phyloP scores from a whole-genome alignment of 1,140 invertebrate genomes.

The Arion vulgaris region DNA sequence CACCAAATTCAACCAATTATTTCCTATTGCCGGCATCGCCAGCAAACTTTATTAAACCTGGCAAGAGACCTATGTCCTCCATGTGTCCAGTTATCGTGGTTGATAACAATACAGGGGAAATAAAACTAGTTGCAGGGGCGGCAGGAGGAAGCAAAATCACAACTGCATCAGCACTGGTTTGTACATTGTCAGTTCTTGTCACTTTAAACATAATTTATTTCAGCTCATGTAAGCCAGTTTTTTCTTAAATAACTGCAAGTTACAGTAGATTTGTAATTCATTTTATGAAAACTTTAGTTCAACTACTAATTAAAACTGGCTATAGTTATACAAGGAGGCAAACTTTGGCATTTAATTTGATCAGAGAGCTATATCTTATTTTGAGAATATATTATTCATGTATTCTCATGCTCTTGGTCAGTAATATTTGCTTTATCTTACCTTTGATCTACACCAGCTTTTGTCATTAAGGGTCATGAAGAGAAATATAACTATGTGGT shows the following conservation, averaged over 20 bases:
- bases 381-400: no score
- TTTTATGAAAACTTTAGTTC: no score
- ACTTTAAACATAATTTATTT: no score
- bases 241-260: not conserved
- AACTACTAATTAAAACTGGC: no score
- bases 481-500: no score
- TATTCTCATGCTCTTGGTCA: no score
- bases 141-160: constrained; percentile 94
- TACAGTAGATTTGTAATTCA: not conserved
- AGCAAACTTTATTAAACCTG: constrained; percentile 84
- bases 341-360: no score
- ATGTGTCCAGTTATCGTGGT: constrained; percentile 90
- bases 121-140: constrained; percentile 85
- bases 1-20: constrained; percentile 81
- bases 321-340: no score
- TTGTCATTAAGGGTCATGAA: no score
- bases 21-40: constrained; percentile 78
- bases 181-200: not conserved
- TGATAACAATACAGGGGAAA: constrained; percentile 79
- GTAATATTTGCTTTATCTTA: no score
- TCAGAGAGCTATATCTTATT: no score
- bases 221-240: not conserved
- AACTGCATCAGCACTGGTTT: constrained; percentile 84
- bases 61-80: constrained; percentile 91
- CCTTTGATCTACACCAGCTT: no score